Percentiles rank a stretch among this genome's conserved stretches.
Evolutionary conservation across 2,888 invertebrate species (phyloP).

Genomic region (Drosophila barbarae): DNA sequence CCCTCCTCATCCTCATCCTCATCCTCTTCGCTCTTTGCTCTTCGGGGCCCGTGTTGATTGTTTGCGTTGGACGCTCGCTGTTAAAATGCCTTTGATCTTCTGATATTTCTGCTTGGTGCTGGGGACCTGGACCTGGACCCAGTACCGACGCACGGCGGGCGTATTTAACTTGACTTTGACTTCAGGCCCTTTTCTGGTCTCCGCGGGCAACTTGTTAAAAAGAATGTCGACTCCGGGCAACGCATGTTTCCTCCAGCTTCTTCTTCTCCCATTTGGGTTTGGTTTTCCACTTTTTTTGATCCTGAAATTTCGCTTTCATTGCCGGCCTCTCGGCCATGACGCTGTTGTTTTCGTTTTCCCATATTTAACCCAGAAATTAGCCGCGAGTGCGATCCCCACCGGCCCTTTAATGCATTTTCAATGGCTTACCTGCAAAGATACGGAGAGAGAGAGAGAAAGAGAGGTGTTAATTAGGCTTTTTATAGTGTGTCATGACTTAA

Average conservation of each 20-base stretch:
- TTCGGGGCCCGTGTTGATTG: slow-evolving; percentile 66
- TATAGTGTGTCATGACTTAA: slow-evolving; percentile 40
- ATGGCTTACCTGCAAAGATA: slow-evolving; percentile 28
- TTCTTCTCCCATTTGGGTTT: slow-evolving; percentile 12
- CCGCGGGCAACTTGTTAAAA: slow-evolving; percentile 68
- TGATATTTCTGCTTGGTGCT: slow-evolving; percentile 63
- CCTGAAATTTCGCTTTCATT: slow-evolving; percentile 71
- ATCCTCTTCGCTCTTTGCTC: slow-evolving; percentile 38
- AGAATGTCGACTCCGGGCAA: slow-evolving; percentile 71
- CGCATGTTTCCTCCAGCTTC: slow-evolving; percentile 55
- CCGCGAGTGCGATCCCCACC: slow-evolving; percentile 37
- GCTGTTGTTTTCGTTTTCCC: slow-evolving; percentile 52
- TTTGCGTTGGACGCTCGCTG: slow-evolving; percentile 70
- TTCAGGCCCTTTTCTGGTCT: slow-evolving; percentile 60
- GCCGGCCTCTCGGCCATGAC: slow-evolving; percentile 50
- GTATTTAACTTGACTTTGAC: slow-evolving; percentile 71
- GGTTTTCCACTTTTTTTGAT: slow-evolving; percentile 11
- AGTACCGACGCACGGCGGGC: slow-evolving; percentile 65
- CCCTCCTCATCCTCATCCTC: slow-evolving; percentile 22
- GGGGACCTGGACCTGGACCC: slow-evolving; percentile 30
- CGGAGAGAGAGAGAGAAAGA: not conserved
- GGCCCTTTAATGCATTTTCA: slow-evolving; percentile 53
- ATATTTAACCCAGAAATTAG: slow-evolving; percentile 74
- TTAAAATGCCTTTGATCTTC: slow-evolving; percentile 77
- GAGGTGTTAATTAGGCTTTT: slow-evolving; percentile 68